Evolutionary conservation across 2,113 vertebrate genomes (phyloP).

Genomic region (Calonectris borealis): DNA sequence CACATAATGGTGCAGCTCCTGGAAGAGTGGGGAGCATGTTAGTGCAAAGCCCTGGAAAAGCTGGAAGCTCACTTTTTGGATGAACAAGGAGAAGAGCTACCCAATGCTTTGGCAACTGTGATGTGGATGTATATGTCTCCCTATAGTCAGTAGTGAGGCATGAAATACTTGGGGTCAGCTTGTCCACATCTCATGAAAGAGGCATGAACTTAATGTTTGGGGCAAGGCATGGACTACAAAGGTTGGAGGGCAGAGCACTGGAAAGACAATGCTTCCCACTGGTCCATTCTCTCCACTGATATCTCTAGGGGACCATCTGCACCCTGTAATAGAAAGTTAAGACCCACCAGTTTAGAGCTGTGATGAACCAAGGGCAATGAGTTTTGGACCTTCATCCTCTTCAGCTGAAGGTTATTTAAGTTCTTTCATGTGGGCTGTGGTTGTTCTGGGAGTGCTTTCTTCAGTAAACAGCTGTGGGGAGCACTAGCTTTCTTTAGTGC

Average conservation of each 20-base stretch:
- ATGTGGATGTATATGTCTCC: neutral
- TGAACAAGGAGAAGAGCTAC: neutral
- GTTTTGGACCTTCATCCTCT: neutral
- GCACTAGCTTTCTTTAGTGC: conserved; percentile 16
- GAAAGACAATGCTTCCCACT: neutral
- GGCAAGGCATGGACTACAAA: neutral
- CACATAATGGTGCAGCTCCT: neutral
- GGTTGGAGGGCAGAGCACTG: neutral
- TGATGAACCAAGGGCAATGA: neutral
- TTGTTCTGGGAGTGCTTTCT: neutral
- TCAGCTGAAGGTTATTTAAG: neutral
- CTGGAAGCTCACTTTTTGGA: neutral
- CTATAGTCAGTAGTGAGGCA: neutral
- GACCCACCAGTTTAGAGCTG: neutral
- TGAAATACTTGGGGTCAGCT: neutral
- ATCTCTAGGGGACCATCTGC: neutral
- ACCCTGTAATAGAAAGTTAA: neutral
- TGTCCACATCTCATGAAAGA: neutral
- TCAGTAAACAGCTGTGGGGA: neutral
- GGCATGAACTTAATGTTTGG: neutral
- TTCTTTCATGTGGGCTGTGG: conserved; percentile 38
- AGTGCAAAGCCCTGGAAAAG: neutral
- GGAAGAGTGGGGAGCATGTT: neutral
- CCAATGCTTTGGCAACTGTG: neutral
- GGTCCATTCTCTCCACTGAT: neutral